A percentile compares a stretch with the other conserved stretches of the same genome.
Evolutionary conservation across 2,113 vertebrate genomes (phyloP).

Genomic region (Oryzias celebensis): DNA sequence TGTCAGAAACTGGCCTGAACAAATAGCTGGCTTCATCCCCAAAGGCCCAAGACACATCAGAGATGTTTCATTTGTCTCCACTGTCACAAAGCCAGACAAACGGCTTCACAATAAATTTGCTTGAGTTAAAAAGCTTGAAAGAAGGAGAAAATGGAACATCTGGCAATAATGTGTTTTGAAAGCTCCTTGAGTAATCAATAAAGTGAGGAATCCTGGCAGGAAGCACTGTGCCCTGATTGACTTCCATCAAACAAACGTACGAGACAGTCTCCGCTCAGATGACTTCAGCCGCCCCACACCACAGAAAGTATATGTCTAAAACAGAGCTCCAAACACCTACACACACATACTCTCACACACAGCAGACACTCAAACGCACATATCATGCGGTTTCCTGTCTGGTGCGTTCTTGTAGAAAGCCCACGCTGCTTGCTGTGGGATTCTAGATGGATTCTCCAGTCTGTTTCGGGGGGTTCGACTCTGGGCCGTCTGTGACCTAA

Average conservation of each 20-base stretch:
- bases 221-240: constrained; percentile 24
- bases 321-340: constrained; percentile 67
- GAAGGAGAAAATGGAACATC: constrained; percentile 25
- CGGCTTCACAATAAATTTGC: background rate
- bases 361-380: constrained; percentile 63
- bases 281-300: constrained; percentile 66
- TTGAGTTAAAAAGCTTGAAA: constrained; percentile 8
- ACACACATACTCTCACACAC: constrained; percentile 35
- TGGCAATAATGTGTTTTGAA: constrained; percentile 32
- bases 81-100: background rate
- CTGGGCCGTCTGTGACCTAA: constrained; percentile 57
- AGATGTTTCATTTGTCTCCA: background rate
- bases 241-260: constrained; percentile 42
- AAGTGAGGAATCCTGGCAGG: constrained; percentile 31
- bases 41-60: background rate
- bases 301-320: constrained; percentile 58
- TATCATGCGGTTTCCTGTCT: constrained; percentile 77
- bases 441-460: constrained; percentile 73
- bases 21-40: constrained; percentile 29
- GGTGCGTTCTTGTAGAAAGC: constrained; percentile 62
- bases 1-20: constrained; percentile 1
- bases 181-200: constrained; percentile 45
- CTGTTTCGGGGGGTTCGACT: constrained; percentile 55
- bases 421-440: constrained; percentile 58
- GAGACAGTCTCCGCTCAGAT: constrained; percentile 59